Percentiles rank a stretch among this genome's conserved stretches.
These are phyloP conservation scores for Propithecus perrieri DNA, from an alignment of 2,797 vertebrate genomes.

Conservation along the genomic window DNA sequence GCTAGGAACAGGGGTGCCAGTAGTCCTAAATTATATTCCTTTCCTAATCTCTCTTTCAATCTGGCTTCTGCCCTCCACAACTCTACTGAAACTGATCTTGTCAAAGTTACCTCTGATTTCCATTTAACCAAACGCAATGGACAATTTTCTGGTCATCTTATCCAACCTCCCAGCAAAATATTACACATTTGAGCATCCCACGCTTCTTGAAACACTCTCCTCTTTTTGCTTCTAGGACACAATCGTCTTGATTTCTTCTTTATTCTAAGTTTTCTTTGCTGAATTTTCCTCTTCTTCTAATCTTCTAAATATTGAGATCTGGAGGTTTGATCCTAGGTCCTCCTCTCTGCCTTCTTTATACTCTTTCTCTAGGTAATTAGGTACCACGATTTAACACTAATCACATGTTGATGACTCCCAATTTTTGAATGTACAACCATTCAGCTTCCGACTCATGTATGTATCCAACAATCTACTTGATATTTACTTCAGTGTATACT, in stretches of 20 bases:
- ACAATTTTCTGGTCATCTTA: background rate
- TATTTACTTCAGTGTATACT: background rate
- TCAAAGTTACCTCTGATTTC: background rate
- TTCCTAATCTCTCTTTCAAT: background rate
- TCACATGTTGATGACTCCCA: background rate
- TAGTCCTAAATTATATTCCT: background rate
- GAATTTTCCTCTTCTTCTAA: background rate
- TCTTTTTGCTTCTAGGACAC: background rate
- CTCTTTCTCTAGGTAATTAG: conserved; percentile 39
- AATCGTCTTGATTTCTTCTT: background rate
- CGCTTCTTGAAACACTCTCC: background rate
- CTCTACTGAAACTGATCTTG: background rate
- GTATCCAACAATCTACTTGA: background rate
- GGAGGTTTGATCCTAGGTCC: background rate
- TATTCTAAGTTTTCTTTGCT: background rate
- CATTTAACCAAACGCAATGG: background rate
- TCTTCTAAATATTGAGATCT: background rate
- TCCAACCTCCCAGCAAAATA: background rate
- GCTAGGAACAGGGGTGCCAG: background rate
- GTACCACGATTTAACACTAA: background rate
- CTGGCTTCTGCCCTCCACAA: background rate
- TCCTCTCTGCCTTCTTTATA: background rate
- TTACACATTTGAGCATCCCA: background rate
- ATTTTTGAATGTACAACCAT: background rate
- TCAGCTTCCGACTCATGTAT: background rate